A percentile compares a stretch with the other conserved stretches of the same genome.
These are phyloP conservation scores for Pycnonotus jocosus DNA, from an alignment of 2,113 vertebrate genomes.

Conservation along the genomic window DNA sequence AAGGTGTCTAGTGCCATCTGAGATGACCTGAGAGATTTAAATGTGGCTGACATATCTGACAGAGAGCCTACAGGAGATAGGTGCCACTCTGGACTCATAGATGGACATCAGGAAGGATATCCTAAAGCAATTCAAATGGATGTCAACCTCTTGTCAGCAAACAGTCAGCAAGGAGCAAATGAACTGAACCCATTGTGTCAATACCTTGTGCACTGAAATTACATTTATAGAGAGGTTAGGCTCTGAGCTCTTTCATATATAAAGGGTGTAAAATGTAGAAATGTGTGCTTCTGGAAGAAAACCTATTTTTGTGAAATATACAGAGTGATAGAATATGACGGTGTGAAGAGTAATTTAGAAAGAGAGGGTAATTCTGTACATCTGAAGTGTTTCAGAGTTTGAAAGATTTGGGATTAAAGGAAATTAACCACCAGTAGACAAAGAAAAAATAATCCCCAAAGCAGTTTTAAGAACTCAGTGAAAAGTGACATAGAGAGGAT, in stretches of 20 bases:
- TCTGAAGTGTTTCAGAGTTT: background rate
- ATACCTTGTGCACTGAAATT: background rate
- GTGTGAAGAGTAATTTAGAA: background rate
- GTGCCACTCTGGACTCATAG: background rate
- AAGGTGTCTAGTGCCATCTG: background rate
- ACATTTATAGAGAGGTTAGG: background rate
- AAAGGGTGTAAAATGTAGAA: background rate
- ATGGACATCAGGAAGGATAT: background rate
- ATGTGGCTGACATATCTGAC: background rate
- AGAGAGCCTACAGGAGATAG: background rate
- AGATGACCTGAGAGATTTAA: background rate
- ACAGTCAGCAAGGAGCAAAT: background rate
- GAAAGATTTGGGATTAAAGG: background rate
- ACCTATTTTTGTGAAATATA: background rate
- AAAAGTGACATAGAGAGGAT: background rate
- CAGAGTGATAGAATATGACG: background rate
- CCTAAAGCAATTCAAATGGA: background rate
- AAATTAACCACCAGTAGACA: constrained; percentile 2
- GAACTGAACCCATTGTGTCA: background rate
- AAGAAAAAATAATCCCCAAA: constrained; percentile 31
- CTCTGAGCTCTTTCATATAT: background rate
- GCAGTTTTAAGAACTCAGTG: background rate
- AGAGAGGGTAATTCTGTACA: background rate
- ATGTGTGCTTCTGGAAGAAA: background rate
- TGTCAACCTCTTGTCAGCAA: background rate